Evolutionary conservation across 2,888 invertebrate species (phyloP), one percentile per base, ranked within the genome.

Genomic region (Eugnorisma glareosa): DNA sequence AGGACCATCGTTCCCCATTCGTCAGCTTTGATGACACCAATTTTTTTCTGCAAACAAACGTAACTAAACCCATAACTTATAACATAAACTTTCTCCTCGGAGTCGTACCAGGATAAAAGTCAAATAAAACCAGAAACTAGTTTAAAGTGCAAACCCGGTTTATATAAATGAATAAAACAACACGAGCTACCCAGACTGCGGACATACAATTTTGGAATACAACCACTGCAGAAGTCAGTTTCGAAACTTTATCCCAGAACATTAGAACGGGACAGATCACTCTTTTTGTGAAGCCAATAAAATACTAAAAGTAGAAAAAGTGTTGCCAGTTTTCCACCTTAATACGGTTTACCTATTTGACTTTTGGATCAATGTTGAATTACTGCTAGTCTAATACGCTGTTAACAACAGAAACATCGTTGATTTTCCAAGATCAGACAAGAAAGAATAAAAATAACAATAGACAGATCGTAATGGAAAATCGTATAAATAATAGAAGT

Each of bases 151-250:
- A 68, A 79, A 77, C 61, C 51, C 45, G 77, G 63, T 79, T 76
- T 80, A 77, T 73, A 82, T 67, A 59, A 77, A 84, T 84, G 85
- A 84, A 79, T 84, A 76, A 82, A 85, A 84, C 75, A 84, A 84
- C 72, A 74, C 59, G 40, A 85, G 54, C 73, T 67, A 51, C 61
- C 63, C 51, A 51, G 35, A 73, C 45, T 81, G 24, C 31, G 71
- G 37, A 40, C 35, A 69, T 84, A 71, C 54, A 45, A 82, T 73
- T 76, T 79, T 72, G 70, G 51, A 73, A 77, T 75, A 75, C 51
- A 69, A 75, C 61, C 72, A 73, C 66, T 67, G 71, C 74, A 72
- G 37, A 66, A 71, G 51, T 66, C 54, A 37, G 67, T 83, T 31
- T 54, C 10, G 21, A 66, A 83, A 81, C 81, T 81, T 83, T 75